Percentiles rank a stretch among this genome's conserved stretches.
Evolutionary conservation across 2,888 invertebrate species (phyloP).

Genomic region (Tholera decimalis): DNA sequence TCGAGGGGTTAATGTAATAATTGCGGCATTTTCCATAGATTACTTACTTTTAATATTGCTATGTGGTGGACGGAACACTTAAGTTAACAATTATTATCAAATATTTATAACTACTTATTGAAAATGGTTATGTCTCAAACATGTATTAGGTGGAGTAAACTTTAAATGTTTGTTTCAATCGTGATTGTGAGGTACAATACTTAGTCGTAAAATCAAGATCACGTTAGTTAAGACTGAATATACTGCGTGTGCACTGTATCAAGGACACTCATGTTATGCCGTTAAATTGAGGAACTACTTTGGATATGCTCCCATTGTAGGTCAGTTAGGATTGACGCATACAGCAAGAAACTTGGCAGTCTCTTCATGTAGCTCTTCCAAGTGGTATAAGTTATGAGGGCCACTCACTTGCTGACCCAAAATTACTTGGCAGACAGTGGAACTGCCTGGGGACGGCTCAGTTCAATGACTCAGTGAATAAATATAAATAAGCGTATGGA

Average conservation of each 20-base stretch:
- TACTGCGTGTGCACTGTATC: background rate
- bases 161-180: too few relatives aligned
- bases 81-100: too few relatives aligned
- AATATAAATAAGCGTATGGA: constrained; percentile 11
- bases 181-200: background rate
- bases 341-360: constrained; percentile 85
- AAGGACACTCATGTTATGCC: background rate
- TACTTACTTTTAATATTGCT: too few relatives aligned
- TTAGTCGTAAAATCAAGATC: background rate
- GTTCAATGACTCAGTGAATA: constrained; percentile 2
- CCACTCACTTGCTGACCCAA: constrained; percentile 83
- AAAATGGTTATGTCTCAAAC: too few relatives aligned
- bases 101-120: too few relatives aligned
- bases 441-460: constrained; percentile 38
- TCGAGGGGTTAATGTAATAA: too few relatives aligned
- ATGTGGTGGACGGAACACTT: too few relatives aligned
- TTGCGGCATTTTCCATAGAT: too few relatives aligned
- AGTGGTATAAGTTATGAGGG: constrained; percentile 83
- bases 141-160: too few relatives aligned
- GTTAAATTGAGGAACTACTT: constrained; percentile 29
- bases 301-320: constrained; percentile 64
- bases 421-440: constrained; percentile 82
- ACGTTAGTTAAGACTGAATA: background rate
- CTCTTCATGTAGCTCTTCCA: constrained; percentile 79
- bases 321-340: constrained; percentile 82